Conservation (phyloP, 2,888 invertebrate species). For the Automeris io region DNA sequence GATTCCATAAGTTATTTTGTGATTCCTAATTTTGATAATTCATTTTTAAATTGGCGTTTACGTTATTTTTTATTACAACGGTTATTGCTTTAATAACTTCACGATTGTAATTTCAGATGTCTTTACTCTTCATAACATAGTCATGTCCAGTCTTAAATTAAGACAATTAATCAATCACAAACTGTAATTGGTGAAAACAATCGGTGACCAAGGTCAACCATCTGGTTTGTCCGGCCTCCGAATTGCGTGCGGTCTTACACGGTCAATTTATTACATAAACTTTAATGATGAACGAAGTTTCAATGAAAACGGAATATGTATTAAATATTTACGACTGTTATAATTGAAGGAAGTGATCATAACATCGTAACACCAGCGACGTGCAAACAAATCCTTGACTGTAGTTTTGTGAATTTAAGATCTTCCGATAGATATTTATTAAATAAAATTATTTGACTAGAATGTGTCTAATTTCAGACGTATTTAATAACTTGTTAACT, state of each 20-base stretch:
- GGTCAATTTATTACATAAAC: slow-evolving; percentile 15
- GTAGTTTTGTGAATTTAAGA: no score
- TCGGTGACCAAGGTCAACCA: slow-evolving; percentile 20
- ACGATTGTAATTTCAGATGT: slow-evolving; percentile 22
- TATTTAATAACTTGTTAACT: no score
- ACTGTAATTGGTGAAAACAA: slow-evolving; percentile 8
- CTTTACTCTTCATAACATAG: slow-evolving; percentile 15
- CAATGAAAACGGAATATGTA: slow-evolving; percentile 32
- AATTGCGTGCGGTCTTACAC: slow-evolving; percentile 17
- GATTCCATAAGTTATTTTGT: no score
- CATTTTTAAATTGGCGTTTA: no score
- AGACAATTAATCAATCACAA: slow-evolving; percentile 6
- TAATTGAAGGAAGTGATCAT: slow-evolving; percentile 24
- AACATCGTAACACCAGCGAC: no score
- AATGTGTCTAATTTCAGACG: no score
- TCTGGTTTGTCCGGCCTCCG: slow-evolving; percentile 18
- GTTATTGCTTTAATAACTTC: slow-evolving; percentile 31
- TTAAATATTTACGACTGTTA: slow-evolving; percentile 22
- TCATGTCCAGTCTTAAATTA: slow-evolving; percentile 16
- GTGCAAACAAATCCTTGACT: no score
- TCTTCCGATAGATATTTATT: no score
- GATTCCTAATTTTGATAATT: no score
- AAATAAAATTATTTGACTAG: no score
- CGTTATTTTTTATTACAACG: slow-evolving; percentile 11
- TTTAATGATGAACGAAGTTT: slow-evolving; percentile 19